Evolutionary conservation across 2,888 invertebrate genomes (phyloP), one percentile per base, ranked within the genome.

Genomic region (Aspidapion aeneum): DNA sequence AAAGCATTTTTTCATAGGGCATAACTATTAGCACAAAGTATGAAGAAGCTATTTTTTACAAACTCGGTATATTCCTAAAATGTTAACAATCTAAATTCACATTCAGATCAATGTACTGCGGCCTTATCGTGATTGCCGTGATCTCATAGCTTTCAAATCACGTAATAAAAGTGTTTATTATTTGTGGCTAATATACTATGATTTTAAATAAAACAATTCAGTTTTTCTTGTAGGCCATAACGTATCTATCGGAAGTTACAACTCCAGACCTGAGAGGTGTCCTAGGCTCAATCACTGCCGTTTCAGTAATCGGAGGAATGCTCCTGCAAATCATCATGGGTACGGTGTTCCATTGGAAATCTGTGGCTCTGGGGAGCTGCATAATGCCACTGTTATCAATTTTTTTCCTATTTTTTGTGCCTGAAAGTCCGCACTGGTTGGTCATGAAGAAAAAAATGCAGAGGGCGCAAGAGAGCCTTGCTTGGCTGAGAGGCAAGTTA

Each of bases 361-460:
- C 84, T 0, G 85, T 90, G 1, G 89, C 90, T 0, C 79, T 90
- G 1, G 80, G 90, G 67, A 90, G 88, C 73, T 82, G 88, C n/a
- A 74, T 79, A 0, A 85, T 89, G 70, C 89, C 91, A 49, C 80
- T 86, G 62, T 68, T 87, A 1, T 86, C 90, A 16, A 85, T 90
- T 55, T 69, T 85, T 1, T 83, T 87, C 0, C 80, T 93, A 9
- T 87, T 83, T 70, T 85, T 91, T 74, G 86, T 93, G 2, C 93
- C 93, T 0, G 93, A 93, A 78, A 91, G 90, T 69, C 93, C 93
- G 0, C 86, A 90, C 69, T 93, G 93, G 93, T 80, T 93, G 57
- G 85, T 91, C 58, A 84, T 87, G 0, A 87, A 86, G 73, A 86
- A 86, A 64, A 84, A 88, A 9, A 74, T 84, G 19, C 81, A 84